These are phyloP conservation scores for Notodonta dromedarius DNA, from an alignment of 2,888 invertebrate genomes.

Conservation along the genomic window DNA sequence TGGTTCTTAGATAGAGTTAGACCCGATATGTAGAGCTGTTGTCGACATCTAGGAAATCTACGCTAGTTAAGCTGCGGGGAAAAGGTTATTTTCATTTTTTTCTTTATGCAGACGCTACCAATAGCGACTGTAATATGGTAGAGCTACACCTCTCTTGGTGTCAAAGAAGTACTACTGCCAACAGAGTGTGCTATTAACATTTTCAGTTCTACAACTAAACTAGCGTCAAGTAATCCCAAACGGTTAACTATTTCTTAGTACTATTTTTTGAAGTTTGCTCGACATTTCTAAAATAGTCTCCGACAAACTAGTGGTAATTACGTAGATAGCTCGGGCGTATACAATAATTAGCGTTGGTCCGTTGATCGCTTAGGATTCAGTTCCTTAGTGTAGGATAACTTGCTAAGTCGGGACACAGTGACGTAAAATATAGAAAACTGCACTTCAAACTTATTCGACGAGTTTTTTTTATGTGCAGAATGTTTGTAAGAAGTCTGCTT, in stretches of 20 bases:
- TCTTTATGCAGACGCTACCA: no score
- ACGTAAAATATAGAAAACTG: not conserved
- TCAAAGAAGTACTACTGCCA: not conserved
- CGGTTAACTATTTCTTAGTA: not conserved
- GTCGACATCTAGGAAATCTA: no score
- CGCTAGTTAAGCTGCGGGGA: no score
- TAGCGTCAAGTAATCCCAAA: not conserved
- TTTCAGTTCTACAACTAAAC: not conserved
- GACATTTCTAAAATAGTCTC: not conserved
- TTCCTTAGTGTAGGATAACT: conserved; percentile 20
- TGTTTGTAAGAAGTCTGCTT: not conserved
- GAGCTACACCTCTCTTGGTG: no score
- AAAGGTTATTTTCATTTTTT: no score
- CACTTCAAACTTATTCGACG: not conserved
- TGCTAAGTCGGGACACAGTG: not conserved
- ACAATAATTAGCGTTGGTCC: conserved; percentile 32
- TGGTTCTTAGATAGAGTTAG: no score
- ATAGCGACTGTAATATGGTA: no score
- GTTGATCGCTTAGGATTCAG: conserved; percentile 27
- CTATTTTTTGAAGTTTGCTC: not conserved
- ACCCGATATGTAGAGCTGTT: no score
- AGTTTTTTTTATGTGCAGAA: not conserved
- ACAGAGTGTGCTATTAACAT: no score
- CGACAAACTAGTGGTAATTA: not conserved
- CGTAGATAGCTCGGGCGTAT: conserved; percentile 16